phyloP scores from a whole-genome alignment of 2,888 invertebrate species.

The Noctua comes region DNA sequence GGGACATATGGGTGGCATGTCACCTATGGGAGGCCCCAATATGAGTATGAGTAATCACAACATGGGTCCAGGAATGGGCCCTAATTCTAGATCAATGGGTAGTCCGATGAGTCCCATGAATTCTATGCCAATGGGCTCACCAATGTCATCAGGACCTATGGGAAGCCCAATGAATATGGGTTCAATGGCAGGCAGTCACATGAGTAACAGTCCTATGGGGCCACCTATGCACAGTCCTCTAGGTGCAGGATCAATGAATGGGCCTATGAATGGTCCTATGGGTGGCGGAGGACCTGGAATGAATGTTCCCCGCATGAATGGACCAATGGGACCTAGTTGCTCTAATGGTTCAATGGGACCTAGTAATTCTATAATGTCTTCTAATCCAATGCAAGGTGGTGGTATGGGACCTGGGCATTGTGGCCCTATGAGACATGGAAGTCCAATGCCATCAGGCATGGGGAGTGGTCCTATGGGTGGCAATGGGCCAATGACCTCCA shows the following conservation, averaged over 20 bases:
- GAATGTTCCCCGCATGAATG: constrained; percentile 90
- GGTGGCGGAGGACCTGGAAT: constrained; percentile 91
- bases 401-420: constrained; percentile 89
- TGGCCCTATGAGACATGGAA: constrained; percentile 89
- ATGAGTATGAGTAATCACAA: constrained; percentile 92
- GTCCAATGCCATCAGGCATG: constrained; percentile 90
- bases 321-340: constrained; percentile 89
- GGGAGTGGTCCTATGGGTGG: constrained; percentile 91
- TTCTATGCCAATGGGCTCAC: constrained; percentile 93
- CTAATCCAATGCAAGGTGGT: constrained; percentile 88
- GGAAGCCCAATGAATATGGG: constrained; percentile 94
- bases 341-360: constrained; percentile 91
- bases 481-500: constrained; percentile 87
- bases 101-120: constrained; percentile 95
- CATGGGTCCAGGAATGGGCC: constrained; percentile 91
- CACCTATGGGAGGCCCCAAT: constrained; percentile 93
- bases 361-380: constrained; percentile 90
- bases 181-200: constrained; percentile 91
- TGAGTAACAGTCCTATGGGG: constrained; percentile 94
- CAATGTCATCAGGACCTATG: constrained; percentile 93
- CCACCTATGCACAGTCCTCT: constrained; percentile 94
- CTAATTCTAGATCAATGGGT: constrained; percentile 91
- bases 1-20: constrained; percentile 92
- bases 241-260: constrained; percentile 90
- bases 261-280: constrained; percentile 90